A percentile compares a stretch with the other conserved stretches of the same genome.
phyloP scores from a whole-genome alignment of 2,888 invertebrate species.

The Acronicta leporina region DNA sequence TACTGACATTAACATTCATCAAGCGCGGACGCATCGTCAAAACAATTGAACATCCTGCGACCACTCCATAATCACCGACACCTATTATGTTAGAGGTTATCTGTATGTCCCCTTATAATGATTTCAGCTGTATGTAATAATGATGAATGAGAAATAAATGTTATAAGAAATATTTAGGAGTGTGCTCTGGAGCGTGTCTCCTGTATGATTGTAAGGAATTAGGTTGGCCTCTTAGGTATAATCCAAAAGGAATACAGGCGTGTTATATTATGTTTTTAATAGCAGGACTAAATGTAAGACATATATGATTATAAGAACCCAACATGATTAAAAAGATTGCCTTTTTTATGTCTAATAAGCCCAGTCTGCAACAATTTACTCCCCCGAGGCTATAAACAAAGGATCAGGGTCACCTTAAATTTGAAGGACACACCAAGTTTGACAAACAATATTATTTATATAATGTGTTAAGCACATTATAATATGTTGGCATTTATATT shows the following conservation, averaged over 20 bases:
- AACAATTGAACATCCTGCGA: slow-evolving; percentile 57
- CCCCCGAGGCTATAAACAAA: slow-evolving; percentile 21
- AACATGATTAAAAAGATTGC: slow-evolving; percentile 32
- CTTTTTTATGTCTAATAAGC: slow-evolving; percentile 25
- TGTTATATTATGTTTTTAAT: too few species aligned
- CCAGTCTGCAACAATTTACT: slow-evolving; percentile 13
- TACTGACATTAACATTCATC: slow-evolving; percentile 64
- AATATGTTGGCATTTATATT: slow-evolving; percentile 7
- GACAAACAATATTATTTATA: slow-evolving; percentile 29
- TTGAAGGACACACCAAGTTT: slow-evolving; percentile 30
- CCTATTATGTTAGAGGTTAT: slow-evolving; percentile 37
- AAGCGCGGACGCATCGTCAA: slow-evolving; percentile 51
- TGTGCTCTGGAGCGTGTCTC: too few species aligned
- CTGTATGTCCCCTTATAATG: slow-evolving; percentile 17
- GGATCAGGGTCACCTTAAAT: slow-evolving; percentile 26
- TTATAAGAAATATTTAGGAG: too few species aligned
- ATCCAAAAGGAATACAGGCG: too few species aligned
- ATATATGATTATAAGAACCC: not conserved
- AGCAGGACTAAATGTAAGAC: not conserved
- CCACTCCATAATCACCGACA: slow-evolving; percentile 38
- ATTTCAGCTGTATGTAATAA: slow-evolving; percentile 17
- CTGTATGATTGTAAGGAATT: not conserved
- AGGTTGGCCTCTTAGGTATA: too few species aligned
- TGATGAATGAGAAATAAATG: slow-evolving; percentile 2
- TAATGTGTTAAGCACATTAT: slow-evolving; percentile 16